These are phyloP conservation scores for Zaprionus africanus DNA, from an alignment of 1,140 invertebrate species.

Conservation along the genomic window DNA sequence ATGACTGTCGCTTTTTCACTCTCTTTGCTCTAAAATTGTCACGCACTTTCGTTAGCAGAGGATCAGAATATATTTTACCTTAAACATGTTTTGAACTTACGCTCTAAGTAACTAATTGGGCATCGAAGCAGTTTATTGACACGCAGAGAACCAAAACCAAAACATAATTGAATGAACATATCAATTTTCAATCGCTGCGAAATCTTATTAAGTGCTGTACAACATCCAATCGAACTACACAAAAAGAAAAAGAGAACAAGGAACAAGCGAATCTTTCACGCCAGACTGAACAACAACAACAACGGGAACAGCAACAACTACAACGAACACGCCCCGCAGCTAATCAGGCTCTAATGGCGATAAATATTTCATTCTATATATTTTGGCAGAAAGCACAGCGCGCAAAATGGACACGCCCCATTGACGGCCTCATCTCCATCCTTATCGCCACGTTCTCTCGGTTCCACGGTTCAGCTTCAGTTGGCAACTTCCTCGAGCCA, in stretches of 20 bases:
- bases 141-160: conserved; percentile 45
- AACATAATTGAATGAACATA: conserved; percentile 76
- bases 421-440: conserved; percentile 4
- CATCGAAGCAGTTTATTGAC: conserved; percentile 68
- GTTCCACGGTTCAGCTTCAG: not conserved
- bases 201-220: conserved; percentile 69
- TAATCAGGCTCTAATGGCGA: conserved; percentile 81
- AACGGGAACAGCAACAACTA: conserved; percentile 25
- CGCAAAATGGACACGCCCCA: conserved; percentile 29
- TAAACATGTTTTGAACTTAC: too few relatives aligned
- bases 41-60: conserved; percentile 4
- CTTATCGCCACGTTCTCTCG: not conserved
- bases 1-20: not conserved
- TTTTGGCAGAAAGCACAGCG: conserved; percentile 51
- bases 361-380: conserved; percentile 80
- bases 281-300: conserved; percentile 23
- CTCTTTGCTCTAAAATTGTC: not conserved
- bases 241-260: conserved; percentile 27
- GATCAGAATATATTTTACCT: too few relatives aligned
- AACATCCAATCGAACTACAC: conserved; percentile 6
- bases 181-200: conserved; percentile 74
- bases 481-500: conserved; percentile 24
- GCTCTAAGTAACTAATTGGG: conserved; percentile 54
- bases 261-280: conserved; percentile 11
- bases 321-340: conserved; percentile 68